Conservation (phyloP, 2,888 invertebrate genomes). For the Esperia sulphurella region DNA sequence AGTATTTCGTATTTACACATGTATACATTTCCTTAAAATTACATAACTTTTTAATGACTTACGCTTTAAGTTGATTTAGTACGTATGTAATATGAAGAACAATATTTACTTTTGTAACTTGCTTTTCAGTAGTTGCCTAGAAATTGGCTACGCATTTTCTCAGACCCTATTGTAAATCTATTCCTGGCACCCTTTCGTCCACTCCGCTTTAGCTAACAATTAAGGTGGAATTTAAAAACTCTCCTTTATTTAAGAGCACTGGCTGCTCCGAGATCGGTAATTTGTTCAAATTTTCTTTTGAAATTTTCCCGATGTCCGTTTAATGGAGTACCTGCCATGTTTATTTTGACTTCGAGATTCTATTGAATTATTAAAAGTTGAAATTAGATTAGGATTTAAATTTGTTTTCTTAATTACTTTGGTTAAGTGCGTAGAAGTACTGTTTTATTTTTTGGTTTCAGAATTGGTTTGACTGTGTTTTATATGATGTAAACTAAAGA, state of each 20-base stretch:
- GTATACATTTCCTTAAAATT: no score
- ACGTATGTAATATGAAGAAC: no score
- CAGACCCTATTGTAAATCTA: conserved; percentile 11
- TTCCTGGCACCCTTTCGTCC: conserved; percentile 32
- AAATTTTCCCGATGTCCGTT: conserved; percentile 61
- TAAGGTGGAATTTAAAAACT: conserved; percentile 66
- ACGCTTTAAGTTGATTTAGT: no score
- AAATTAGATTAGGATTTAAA: conserved; percentile 45
- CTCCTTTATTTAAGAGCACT: conserved; percentile 56
- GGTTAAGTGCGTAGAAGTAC: conserved; percentile 6
- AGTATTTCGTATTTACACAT: no score
- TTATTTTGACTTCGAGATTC: conserved; percentile 60
- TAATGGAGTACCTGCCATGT: conserved; percentile 64
- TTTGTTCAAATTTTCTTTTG: conserved; percentile 69
- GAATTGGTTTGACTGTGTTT: no score
- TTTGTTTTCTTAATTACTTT: conserved; percentile 42
- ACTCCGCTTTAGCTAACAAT: conserved; percentile 51
- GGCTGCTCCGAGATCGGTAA: conserved; percentile 57
- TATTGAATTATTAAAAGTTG: conserved; percentile 52
- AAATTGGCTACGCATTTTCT: no score
- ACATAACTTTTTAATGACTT: no score
- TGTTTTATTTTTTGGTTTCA: neutral
- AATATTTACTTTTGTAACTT: no score
- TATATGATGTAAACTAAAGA: no score
- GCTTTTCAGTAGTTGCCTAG: no score